Base-by-base conservation (phyloP, 2,888 invertebrate species). In the Alentia gelatinosa region DNA sequence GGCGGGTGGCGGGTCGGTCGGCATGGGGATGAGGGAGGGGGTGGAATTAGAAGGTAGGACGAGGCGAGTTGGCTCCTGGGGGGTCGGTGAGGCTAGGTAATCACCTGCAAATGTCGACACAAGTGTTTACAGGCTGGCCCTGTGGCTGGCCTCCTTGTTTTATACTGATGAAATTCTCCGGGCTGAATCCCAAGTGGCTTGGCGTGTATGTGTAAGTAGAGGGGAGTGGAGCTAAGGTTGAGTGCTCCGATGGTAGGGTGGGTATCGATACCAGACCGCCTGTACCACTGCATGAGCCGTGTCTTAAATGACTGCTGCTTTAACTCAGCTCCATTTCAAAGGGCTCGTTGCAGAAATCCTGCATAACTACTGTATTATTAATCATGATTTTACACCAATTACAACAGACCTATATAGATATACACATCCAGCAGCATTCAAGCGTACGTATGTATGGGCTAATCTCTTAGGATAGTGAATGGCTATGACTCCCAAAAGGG, bases 61-160 rank as follows among this genome's bases (percentile, higher is more conserved):
- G 33, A 15, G 19, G 74, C 30, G 30, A 74, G 74, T n/a, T n/a
- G n/a, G n/a, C n/a, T n/a, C n/a, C n/a, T n/a, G n/a, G n/a, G n/a
- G 1, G 74, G 74, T 33, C 12, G 33, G 26, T 26, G 33, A 74
- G 74, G 19, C 74, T 33, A 74, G 74, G 74, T 74, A 74, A 74
- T 74, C 74, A 74, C 74, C 74, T 33, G 30, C 74, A 33, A 74
- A 74, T 74, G 74, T 74, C 26, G 74, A 74, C 74, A 74, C 74
- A 74, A 26, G 74, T 74, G 74, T 74, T 74, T 74, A 74, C 74
- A 74, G 63, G 74, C 74, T 74, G 74, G 30, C 19, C 74, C 30
- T 26, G 30, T 15, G 30, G 74, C n/a, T 33, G 30, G 33, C 74
- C 33, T 56, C 74, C 74, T 74, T 74, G 74, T 74, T 74, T 74